Conservation (phyloP, 2,797 vertebrate genomes). For the Pampus argenteus region DNA sequence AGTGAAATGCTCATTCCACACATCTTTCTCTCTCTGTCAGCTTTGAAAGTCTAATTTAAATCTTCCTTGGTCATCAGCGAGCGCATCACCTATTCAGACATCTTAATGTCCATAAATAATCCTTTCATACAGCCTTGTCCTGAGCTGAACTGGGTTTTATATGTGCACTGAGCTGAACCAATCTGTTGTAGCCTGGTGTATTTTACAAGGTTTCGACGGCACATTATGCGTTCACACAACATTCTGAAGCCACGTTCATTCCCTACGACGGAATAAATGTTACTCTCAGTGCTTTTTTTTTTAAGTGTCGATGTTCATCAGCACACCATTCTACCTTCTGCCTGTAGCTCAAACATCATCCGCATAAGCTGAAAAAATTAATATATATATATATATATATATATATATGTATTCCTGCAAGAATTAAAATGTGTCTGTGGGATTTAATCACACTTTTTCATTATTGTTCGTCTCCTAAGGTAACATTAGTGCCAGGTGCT, state of each 20-base stretch:
- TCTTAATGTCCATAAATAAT: slow-evolving; percentile 36
- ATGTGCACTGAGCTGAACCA: slow-evolving; percentile 16
- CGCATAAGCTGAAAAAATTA: no score
- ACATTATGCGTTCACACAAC: not conserved
- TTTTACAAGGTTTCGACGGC: not conserved
- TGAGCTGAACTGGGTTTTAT: slow-evolving; percentile 33
- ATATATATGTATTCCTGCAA: no score
- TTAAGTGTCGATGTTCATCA: not conserved
- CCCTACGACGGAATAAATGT: slow-evolving; percentile 3
- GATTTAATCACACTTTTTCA: not conserved
- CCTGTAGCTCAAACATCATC: not conserved
- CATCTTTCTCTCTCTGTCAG: slow-evolving; percentile 39
- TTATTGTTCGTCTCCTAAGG: not conserved
- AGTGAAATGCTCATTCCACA: slow-evolving; percentile 82
- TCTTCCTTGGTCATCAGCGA: slow-evolving; percentile 26
- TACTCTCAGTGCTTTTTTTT: not conserved
- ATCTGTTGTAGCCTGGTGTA: not conserved
- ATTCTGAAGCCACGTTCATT: slow-evolving; percentile 1
- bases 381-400: no score
- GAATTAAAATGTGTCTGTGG: no score
- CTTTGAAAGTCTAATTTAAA: slow-evolving; percentile 31
- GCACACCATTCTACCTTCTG: not conserved
- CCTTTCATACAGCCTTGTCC: slow-evolving; percentile 31
- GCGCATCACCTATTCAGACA: slow-evolving; percentile 28
- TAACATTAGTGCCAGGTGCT: not conserved